phyloP scores from a whole-genome alignment of 2,888 invertebrate genomes.

The Acheta domesticus region DNA sequence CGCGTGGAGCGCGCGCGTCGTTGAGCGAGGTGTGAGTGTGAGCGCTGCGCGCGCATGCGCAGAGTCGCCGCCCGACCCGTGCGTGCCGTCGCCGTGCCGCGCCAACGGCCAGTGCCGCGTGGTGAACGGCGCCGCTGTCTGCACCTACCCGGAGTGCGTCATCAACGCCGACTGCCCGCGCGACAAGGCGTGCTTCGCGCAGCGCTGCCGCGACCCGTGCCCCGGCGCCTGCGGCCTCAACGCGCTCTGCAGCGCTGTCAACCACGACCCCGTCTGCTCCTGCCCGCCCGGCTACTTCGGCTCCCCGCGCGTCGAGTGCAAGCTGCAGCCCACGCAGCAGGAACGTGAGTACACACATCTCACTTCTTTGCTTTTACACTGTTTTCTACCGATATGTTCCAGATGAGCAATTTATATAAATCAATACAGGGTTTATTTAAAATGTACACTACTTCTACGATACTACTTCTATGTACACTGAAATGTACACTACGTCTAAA shows the following conservation, averaged over 20 bases:
- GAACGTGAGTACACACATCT: conserved; percentile 38
- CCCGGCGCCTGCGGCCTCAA: conserved; percentile 78
- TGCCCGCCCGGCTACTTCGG: conserved; percentile 78
- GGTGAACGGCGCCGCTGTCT: conserved; percentile 65
- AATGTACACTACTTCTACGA: too few relatives aligned
- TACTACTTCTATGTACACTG: too few relatives aligned
- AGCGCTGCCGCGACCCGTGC: conserved; percentile 82
- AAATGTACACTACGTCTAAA: too few relatives aligned
- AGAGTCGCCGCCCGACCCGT: conserved; percentile 61
- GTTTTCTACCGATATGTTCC: too few relatives aligned
- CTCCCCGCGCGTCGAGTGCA: conserved; percentile 71
- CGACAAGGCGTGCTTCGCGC: conserved; percentile 74
- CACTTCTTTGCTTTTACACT: too few relatives aligned
- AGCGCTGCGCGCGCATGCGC: conserved; percentile 33
- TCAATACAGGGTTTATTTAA: too few relatives aligned
- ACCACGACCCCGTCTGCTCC: conserved; percentile 72
- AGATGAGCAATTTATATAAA: neutral
- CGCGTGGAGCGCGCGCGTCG: too few relatives aligned
- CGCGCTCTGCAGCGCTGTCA: conserved; percentile 72
- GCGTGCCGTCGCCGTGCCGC: conserved; percentile 79
- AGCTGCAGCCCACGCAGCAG: conserved; percentile 48
- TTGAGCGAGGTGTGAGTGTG: too few relatives aligned
- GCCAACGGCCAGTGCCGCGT: conserved; percentile 77
- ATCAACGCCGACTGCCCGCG: conserved; percentile 84
- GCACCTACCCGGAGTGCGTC: conserved; percentile 82